Percentiles rank a stretch among this genome's conserved stretches.
phyloP scores from a whole-genome alignment of 2,797 vertebrate species.

The Sebastes minor region DNA sequence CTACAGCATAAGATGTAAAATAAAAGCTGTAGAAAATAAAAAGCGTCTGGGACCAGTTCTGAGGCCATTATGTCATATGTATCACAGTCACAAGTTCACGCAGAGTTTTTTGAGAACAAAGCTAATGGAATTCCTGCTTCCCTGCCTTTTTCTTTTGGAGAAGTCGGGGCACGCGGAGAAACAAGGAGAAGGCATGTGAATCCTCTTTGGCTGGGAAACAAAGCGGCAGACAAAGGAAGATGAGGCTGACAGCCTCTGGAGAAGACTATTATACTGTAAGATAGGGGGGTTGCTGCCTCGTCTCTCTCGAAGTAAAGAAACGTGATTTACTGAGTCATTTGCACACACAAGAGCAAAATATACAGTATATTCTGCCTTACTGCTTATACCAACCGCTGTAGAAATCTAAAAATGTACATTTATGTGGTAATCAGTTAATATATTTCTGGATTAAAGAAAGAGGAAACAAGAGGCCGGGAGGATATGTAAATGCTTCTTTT shows the following conservation, averaged over 20 bases:
- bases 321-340: slow-evolving; percentile 34
- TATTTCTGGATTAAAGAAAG: neutral
- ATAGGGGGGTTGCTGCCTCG: slow-evolving; percentile 31
- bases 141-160: slow-evolving; percentile 46
- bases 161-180: slow-evolving; percentile 49
- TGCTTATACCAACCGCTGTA: neutral
- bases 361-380: neutral
- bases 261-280: slow-evolving; percentile 58
- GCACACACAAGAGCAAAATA: neutral
- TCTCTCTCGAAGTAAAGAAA: slow-evolving; percentile 34
- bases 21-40: slow-evolving; percentile 25
- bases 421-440: neutral
- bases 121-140: slow-evolving; percentile 63
- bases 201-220: slow-evolving; percentile 74
- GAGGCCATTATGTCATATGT: slow-evolving; percentile 40
- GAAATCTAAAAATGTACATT: neutral
- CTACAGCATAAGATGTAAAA: slow-evolving; percentile 34
- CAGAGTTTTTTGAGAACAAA: slow-evolving; percentile 55
- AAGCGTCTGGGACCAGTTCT: slow-evolving; percentile 22
- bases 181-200: slow-evolving; percentile 62
- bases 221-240: slow-evolving; percentile 78
- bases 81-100: slow-evolving; percentile 54
- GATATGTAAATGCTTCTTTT: slow-evolving; percentile 25
- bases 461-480: neutral
- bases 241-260: slow-evolving; percentile 73